Base-by-base conservation (phyloP, 2,113 vertebrate genomes). In the Hippoglossus stenolepis region DNA sequence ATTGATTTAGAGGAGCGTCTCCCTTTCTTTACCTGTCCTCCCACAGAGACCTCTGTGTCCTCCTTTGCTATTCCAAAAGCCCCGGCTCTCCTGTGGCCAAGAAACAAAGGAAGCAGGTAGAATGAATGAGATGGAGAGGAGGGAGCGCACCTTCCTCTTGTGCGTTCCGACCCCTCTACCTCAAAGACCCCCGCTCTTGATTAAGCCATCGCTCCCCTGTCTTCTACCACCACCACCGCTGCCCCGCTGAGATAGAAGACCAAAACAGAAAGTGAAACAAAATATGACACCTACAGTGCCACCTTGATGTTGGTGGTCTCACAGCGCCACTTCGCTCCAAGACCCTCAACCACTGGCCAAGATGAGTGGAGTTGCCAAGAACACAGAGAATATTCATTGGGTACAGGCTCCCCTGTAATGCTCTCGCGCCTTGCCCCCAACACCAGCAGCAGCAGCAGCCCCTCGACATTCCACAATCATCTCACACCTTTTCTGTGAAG, bases 1-100 rank as follows among this genome's bases (percentile, higher is more conserved):
- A 88, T 73, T 77, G 75, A 90, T 89, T 81, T 80, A 38, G 70
- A 90, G 71, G 86, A 45, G 38, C 28, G 2, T 17, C 49, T 51
- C 54, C 62, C 38, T 82, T 78, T 78, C 26, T 77, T 20, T 59
- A 69, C 70, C 70, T 73, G 51, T 69, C 68, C 70, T 85, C 75
- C 86, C 70, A 71, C 54, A 62, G 75, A 88, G 62, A 82, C 71
- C 63, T 63, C 49, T 61, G 75, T 61, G 69, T 75, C 47, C 43
- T 83, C 63, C 40, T 81, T 60, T 54, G 23, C 21, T 66, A 20
- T 74, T 70, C 61, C 68, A 75, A 79, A 83, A 68, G 66, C 59
- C 40, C 59, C n/a, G 6, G 14, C 73, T 80, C 73, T 88, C 77
- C 43, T 68, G 65, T 80, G 77, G 78, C 54, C 65, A 38, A 53